Conservation (phyloP, 1,140 invertebrate species). For the Megathymus violae region DNA sequence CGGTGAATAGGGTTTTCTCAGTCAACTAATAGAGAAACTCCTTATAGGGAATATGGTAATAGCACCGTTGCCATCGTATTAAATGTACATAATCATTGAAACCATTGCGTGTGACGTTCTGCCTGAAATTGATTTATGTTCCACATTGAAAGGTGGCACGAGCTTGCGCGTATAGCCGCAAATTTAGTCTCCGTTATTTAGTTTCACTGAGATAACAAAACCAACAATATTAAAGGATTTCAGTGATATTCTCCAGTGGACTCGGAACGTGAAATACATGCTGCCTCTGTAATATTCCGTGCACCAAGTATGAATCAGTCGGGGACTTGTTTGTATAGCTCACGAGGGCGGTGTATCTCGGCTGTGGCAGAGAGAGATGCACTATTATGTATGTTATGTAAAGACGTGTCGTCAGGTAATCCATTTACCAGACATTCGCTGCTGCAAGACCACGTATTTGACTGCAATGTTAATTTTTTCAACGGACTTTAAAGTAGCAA, state of each 20-base stretch:
- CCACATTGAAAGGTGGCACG: not conserved
- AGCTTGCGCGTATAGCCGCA: not conserved
- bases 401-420: constrained; percentile 15
- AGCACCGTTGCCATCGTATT: too few relatives aligned
- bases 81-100: too few relatives aligned
- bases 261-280: not conserved
- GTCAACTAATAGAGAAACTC: too few relatives aligned
- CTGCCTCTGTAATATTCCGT: not conserved
- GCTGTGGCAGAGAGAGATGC: too few relatives aligned
- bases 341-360: too few relatives aligned
- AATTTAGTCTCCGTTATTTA: not conserved
- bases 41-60: too few relatives aligned
- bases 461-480: too few relatives aligned
- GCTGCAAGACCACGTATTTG: too few relatives aligned
- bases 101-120: too few relatives aligned
- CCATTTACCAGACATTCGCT: not conserved
- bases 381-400: not conserved
- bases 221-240: not conserved
- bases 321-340: not conserved
- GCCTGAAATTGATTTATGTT: not conserved
- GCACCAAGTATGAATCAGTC: not conserved
- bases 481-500: too few relatives aligned
- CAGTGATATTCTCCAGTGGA: not conserved
- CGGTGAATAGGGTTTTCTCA: too few relatives aligned
- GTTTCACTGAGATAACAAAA: not conserved